These are phyloP conservation scores for Fopius arisanus DNA, from an alignment of 1,140 invertebrate species.

Conservation along the genomic window DNA sequence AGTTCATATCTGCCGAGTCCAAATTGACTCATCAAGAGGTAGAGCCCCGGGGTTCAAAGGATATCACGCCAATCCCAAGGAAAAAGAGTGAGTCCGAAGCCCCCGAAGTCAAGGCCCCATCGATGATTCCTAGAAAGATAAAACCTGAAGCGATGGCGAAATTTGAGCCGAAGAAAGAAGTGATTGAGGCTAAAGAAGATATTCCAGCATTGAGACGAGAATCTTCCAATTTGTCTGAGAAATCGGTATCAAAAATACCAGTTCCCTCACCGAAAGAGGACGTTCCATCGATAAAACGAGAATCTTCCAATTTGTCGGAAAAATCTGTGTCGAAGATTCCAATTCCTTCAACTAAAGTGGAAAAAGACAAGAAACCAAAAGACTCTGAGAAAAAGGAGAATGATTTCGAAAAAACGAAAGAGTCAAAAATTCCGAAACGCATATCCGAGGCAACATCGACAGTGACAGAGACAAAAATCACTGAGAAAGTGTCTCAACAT, in stretches of 20 bases:
- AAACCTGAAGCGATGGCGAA: neutral
- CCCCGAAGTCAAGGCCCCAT: neutral
- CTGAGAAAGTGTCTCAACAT: slow-evolving; percentile 46
- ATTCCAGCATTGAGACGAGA: slow-evolving; percentile 20
- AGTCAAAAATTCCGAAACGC: slow-evolving; percentile 50
- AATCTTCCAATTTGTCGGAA: slow-evolving; percentile 18
- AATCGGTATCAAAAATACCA: slow-evolving; percentile 32
- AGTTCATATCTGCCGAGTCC: neutral
- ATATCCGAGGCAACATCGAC: slow-evolving; percentile 34
- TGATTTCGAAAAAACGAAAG: slow-evolving; percentile 33
- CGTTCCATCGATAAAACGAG: slow-evolving; percentile 21
- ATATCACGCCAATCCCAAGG: neutral
- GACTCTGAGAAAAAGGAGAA: slow-evolving; percentile 17
- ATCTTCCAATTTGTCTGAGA: slow-evolving; percentile 6
- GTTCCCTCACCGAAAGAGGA: slow-evolving; percentile 2
- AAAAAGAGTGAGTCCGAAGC: neutral
- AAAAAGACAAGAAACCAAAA: slow-evolving; percentile 18
- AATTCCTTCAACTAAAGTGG: neutral
- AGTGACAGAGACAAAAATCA: slow-evolving; percentile 48
- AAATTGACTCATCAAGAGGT: slow-evolving; percentile 3
- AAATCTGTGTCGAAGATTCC: slow-evolving; percentile 31
- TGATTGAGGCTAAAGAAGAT: slow-evolving; percentile 22
- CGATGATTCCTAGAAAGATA: neutral
- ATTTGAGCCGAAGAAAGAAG: slow-evolving; percentile 23
- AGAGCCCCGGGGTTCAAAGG: slow-evolving; percentile 11